Conservation (phyloP, 2,113 vertebrate genomes). For the Tympanuchus pallidicinctus region DNA sequence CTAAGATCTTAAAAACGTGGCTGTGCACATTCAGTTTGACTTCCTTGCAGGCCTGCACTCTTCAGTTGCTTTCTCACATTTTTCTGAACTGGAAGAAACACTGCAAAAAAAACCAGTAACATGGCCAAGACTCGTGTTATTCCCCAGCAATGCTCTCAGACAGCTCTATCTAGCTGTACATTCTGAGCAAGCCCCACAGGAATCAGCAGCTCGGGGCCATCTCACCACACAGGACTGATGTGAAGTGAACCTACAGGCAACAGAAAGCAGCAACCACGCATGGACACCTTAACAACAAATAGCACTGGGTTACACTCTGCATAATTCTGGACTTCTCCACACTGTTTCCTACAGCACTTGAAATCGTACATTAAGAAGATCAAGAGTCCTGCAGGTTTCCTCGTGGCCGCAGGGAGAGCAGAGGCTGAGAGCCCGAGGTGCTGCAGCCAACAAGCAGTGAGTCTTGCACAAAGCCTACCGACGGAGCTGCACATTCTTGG, state of each 20-base stretch:
- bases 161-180: neutral
- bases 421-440: neutral
- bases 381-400: neutral
- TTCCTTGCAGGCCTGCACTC: neutral
- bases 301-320: too few relatives aligned
- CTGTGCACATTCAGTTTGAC: neutral
- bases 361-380: neutral
- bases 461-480: neutral
- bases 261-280: neutral
- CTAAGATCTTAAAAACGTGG: neutral
- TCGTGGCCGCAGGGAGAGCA: fast-evolving
- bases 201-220: neutral
- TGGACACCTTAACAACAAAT: fast-evolving
- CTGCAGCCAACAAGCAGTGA: fast-evolving
- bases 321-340: neutral
- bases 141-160: fast-evolving
- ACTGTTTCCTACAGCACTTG: neutral
- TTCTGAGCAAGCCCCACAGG: neutral
- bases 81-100: neutral
- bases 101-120: too few relatives aligned
- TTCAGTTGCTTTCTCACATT: fast-evolving
- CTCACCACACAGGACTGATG: fast-evolving
- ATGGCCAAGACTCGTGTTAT: fast-evolving
- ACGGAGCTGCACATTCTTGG: neutral
- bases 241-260: neutral